Evolutionary conservation across 2,888 invertebrate genomes (phyloP).

Genomic region (Clunio marinus): DNA sequence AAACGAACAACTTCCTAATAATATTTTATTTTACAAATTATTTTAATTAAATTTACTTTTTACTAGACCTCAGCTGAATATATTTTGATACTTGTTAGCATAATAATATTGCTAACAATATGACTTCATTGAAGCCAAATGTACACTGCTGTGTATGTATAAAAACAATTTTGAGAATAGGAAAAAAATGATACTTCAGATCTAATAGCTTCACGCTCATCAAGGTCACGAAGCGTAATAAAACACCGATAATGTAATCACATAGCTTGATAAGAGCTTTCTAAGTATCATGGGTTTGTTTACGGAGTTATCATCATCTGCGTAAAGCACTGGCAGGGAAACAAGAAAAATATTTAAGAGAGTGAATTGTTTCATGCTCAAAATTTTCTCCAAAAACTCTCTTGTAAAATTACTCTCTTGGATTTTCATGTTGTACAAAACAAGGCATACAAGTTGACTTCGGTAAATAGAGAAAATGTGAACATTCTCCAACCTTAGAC

Average conservation of each 20-base stretch:
- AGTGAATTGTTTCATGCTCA: neutral
- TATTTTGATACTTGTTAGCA: no score
- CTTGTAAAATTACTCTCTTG: no score
- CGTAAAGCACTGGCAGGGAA: neutral
- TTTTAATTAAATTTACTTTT: no score
- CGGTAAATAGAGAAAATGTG: neutral
- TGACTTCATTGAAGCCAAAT: no score
- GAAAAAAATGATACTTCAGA: neutral
- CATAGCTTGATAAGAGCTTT: neutral
- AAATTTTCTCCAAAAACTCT: neutral
- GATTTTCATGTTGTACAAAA: no score
- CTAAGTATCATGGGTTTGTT: neutral
- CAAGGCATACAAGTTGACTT: constrained; percentile 15
- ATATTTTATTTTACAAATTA: neutral
- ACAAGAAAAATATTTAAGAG: neutral
- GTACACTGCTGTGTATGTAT: no score
- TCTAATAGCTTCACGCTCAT: neutral
- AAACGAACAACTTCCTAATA: neutral
- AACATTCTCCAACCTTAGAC: neutral
- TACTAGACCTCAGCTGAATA: no score
- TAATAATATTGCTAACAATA: no score
- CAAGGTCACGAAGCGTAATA: constrained; percentile 1
- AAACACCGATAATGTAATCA: constrained; percentile 12
- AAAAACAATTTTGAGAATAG: neutral
- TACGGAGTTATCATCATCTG: neutral